Evolutionary conservation across 2,797 vertebrate species (phyloP).

Genomic region (Sardinella longiceps): DNA sequence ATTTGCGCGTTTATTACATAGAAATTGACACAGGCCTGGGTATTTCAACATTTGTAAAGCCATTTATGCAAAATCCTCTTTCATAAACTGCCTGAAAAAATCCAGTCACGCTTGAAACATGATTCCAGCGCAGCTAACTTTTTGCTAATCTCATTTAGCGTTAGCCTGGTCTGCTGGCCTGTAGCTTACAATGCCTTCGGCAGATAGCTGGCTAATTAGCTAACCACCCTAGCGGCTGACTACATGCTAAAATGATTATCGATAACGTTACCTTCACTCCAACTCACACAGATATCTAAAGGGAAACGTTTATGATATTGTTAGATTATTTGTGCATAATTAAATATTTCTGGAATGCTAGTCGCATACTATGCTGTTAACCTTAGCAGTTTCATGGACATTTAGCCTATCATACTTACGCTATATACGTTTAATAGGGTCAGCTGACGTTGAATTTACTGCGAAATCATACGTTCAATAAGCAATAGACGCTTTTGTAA

Average conservation of each 20-base stretch:
- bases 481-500: too few species aligned
- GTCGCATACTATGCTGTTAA: too few species aligned
- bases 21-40: background rate
- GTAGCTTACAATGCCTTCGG: background rate
- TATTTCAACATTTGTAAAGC: background rate
- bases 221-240: background rate
- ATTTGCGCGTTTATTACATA: background rate
- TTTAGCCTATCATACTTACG: too few species aligned
- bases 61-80: background rate
- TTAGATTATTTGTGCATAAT: too few species aligned
- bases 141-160: background rate
- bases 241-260: too few species aligned
- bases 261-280: background rate
- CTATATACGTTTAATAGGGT: too few species aligned
- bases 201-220: background rate
- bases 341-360: too few species aligned
- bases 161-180: slow-evolving; percentile 9
- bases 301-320: background rate
- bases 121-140: background rate
- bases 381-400: too few species aligned
- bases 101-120: background rate
- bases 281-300: background rate
- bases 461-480: too few species aligned
- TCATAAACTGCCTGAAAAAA: background rate
- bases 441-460: too few species aligned